Conservation (phyloP, 2,888 invertebrate species). For the Prosapia bicincta region DNA sequence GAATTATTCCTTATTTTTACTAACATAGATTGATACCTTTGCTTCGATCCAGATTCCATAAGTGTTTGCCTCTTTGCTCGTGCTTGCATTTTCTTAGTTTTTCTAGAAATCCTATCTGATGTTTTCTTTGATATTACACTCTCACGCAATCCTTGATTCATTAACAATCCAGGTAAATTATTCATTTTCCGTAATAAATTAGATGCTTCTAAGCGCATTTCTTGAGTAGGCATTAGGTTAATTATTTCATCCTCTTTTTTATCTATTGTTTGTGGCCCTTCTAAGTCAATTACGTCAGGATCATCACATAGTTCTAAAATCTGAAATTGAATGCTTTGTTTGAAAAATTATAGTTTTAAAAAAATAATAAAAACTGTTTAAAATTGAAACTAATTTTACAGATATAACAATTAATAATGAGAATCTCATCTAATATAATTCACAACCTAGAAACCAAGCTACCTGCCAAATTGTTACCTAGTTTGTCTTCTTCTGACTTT, state of each 20-base stretch:
- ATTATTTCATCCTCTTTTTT: neutral
- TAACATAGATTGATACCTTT: neutral
- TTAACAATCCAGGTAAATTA: neutral
- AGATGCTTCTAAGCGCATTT: neutral
- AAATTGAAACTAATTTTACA: too few species aligned
- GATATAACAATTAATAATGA: too few species aligned
- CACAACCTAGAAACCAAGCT: too few species aligned
- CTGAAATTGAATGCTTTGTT: too few species aligned
- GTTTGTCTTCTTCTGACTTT: too few species aligned
- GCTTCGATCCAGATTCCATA: neutral
- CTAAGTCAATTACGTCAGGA: neutral
- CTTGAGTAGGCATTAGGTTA: neutral
- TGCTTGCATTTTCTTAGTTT: neutral
- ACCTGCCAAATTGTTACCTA: too few species aligned
- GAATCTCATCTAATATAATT: too few species aligned
- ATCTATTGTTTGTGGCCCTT: neutral
- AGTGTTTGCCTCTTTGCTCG: neutral
- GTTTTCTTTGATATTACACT: neutral
- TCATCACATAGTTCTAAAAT: neutral
- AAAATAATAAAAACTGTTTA: too few species aligned
- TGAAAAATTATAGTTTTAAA: too few species aligned
- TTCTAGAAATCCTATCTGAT: neutral
- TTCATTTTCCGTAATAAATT: neutral
- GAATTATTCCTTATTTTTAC: too few species aligned
- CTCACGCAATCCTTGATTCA: neutral